Conservation (phyloP, 2,888 invertebrate genomes). For the Cosmorhoe ocellata region DNA sequence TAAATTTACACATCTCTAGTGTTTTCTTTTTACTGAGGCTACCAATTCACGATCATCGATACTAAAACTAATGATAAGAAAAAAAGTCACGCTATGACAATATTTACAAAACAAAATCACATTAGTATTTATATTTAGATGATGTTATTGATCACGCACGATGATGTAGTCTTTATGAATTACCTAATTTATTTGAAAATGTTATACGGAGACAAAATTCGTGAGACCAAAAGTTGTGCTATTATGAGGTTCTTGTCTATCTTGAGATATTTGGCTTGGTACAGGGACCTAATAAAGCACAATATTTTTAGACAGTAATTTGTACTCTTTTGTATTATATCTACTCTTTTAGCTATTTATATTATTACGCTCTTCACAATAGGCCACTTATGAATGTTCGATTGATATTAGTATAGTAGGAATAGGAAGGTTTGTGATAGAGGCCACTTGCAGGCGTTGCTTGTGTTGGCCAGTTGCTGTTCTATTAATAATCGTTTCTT, state of each 20-base stretch:
- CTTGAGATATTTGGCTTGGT: too few species aligned
- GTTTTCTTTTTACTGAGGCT: neutral
- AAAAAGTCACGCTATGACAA: constrained; percentile 30
- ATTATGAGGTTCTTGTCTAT: too few species aligned
- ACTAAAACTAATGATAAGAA: constrained; percentile 23
- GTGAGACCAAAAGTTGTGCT: too few species aligned
- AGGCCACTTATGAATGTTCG: constrained; percentile 31
- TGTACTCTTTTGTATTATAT: too few species aligned
- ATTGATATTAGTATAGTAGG: constrained; percentile 51
- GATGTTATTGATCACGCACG: constrained; percentile 8
- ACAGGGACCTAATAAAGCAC: too few species aligned
- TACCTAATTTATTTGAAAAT: constrained; percentile 16
- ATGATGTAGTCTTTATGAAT: too few species aligned
- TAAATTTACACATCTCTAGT: neutral
- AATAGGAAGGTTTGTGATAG: constrained; percentile 56
- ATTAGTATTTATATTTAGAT: constrained; percentile 16
- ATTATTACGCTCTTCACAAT: constrained; percentile 9
- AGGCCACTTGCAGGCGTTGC: constrained; percentile 39
- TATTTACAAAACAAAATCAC: constrained; percentile 27
- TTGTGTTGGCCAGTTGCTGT: constrained; percentile 35
- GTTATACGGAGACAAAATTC: too few species aligned
- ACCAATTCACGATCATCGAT: constrained; percentile 3
- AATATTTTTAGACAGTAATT: too few species aligned
- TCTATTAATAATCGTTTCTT: constrained; percentile 43
- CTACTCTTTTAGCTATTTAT: too few species aligned